These are phyloP conservation scores for Watsonalla cultraria DNA, from an alignment of 2,888 invertebrate genomes.

Conservation along the genomic window DNA sequence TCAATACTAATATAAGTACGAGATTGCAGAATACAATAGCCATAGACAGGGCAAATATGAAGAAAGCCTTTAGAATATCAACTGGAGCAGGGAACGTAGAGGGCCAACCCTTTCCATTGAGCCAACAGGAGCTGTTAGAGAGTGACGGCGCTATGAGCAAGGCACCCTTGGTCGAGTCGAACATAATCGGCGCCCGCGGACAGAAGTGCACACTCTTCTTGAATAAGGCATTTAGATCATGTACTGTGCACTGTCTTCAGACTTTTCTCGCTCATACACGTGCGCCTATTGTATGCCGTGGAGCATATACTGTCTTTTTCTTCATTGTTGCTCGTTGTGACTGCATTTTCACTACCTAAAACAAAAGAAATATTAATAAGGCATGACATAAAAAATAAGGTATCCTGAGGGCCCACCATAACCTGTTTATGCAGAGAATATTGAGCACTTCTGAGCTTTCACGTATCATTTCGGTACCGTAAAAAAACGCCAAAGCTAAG, in stretches of 20 bases:
- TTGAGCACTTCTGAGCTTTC: no score
- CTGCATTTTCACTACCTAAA: slow-evolving; percentile 13
- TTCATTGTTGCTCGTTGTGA: background rate
- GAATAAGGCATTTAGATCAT: slow-evolving; percentile 74
- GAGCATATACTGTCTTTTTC: background rate
- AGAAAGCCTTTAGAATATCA: slow-evolving; percentile 86
- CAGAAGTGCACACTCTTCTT: slow-evolving; percentile 64
- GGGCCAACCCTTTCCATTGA: slow-evolving; percentile 82
- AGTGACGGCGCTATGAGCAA: slow-evolving; percentile 88
- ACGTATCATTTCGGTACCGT: no score
- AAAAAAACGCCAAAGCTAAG: no score
- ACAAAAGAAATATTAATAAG: slow-evolving; percentile 20
- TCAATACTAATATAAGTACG: slow-evolving; percentile 89
- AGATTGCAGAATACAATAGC: slow-evolving; percentile 90
- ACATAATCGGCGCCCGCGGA: slow-evolving; percentile 76
- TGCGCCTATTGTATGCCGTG: background rate
- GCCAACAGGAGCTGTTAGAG: slow-evolving; percentile 90
- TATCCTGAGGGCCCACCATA: no score
- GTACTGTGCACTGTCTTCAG: slow-evolving; percentile 67
- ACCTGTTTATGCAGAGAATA: no score
- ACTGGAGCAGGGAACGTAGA: slow-evolving; percentile 82
- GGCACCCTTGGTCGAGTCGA: slow-evolving; percentile 82
- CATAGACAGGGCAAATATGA: slow-evolving; percentile 86
- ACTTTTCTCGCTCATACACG: slow-evolving; percentile 17
- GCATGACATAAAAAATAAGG: no score